Evolutionary conservation across 2,113 vertebrate species (phyloP).

Genomic region (Bothrops jararaca): DNA sequence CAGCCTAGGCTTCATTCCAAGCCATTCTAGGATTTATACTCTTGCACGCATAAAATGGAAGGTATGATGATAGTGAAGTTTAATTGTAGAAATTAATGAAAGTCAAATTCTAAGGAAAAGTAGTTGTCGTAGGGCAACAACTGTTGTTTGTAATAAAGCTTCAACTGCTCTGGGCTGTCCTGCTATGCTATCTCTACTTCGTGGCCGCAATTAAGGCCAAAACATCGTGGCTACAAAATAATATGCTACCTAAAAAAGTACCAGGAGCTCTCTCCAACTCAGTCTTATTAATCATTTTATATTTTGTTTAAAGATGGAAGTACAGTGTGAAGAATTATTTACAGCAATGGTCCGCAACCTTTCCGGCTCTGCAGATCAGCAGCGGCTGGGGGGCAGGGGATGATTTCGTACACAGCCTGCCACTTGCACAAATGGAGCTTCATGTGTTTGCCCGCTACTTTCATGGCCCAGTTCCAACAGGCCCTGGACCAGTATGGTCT

Average conservation of each 20-base stretch:
- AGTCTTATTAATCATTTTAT: not conserved
- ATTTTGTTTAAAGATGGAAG: not conserved
- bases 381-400: not conserved
- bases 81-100: not conserved
- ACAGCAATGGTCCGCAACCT: not conserved
- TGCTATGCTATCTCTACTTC: not conserved
- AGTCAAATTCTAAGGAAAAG: not conserved
- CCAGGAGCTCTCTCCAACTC: not conserved
- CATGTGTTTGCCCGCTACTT: not conserved
- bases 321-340: not conserved
- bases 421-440: too few species aligned
- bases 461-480: not conserved
- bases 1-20: not conserved
- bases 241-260: not conserved
- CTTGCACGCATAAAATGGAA: not conserved
- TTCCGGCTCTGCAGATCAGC: not conserved
- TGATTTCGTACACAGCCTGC: not conserved
- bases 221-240: not conserved
- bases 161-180: not conserved
- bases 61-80: not conserved
- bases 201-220: not conserved
- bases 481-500: not conserved
- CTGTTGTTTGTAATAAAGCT: not conserved
- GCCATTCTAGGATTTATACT: not conserved
- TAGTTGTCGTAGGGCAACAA: not conserved